These are phyloP conservation scores for Microchrysa polita DNA, from an alignment of 2,888 invertebrate genomes.

Conservation along the genomic window DNA sequence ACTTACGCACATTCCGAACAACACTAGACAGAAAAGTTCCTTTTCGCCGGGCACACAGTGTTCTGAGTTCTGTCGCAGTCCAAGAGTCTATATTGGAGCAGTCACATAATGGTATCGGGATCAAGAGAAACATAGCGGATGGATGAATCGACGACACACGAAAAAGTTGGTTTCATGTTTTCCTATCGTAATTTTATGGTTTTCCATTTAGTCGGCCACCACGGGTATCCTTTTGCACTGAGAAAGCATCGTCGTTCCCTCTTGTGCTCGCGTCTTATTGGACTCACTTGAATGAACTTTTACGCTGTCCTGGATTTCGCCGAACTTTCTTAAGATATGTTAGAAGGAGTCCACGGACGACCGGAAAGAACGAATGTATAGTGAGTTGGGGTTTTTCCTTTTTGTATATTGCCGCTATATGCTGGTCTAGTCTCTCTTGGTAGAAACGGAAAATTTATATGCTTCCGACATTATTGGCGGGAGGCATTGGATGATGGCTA, in stretches of 20 bases:
- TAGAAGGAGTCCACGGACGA: conserved; percentile 19
- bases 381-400: conserved; percentile 18
- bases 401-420: conserved; percentile 24
- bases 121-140: background rate
- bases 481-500: conserved; percentile 1
- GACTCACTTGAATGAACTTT: conserved; percentile 52
- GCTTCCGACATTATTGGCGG: background rate
- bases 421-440: background rate
- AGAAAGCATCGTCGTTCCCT: conserved; percentile 8
- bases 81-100: no score
- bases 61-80: background rate
- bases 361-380: conserved; percentile 3
- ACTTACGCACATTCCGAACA: conserved; percentile 36
- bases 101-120: background rate
- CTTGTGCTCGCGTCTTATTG: conserved; percentile 29
- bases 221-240: conserved; percentile 24
- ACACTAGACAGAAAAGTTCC: conserved; percentile 15
- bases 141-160: background rate
- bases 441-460: conserved; percentile 26
- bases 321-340: conserved; percentile 41
- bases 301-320: conserved; percentile 51
- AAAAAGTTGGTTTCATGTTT: background rate
- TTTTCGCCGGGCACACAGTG: background rate
- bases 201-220: conserved; percentile 17
- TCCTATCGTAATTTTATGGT: conserved; percentile 20